A percentile compares a stretch with the other conserved stretches of the same genome.
phyloP scores from a whole-genome alignment of 2,113 vertebrate genomes.

The Chionodraco myersi region DNA sequence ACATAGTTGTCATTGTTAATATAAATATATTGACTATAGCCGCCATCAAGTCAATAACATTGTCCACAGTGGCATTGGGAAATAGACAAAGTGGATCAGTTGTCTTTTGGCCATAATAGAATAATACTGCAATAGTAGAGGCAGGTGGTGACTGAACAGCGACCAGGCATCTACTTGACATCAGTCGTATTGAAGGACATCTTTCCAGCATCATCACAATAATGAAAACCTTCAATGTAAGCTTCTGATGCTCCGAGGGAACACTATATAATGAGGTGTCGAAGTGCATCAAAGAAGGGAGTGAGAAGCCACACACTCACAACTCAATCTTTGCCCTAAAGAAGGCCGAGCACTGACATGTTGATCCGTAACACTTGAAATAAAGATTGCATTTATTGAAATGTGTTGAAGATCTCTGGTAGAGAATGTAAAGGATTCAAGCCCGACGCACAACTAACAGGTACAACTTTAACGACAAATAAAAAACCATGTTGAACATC shows the following conservation, averaged over 20 bases:
- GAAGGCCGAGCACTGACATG: not conserved
- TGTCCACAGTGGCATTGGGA: not conserved
- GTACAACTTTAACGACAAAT: no score
- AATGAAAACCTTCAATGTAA: not conserved
- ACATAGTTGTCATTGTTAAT: not conserved
- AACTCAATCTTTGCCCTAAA: not conserved
- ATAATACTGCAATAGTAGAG: not conserved
- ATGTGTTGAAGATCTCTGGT: not conserved
- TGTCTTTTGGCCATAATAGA: not conserved
- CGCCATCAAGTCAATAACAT: not conserved
- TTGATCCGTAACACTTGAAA: not conserved
- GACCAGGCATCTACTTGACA: not conserved
- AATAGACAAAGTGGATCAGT: no score
- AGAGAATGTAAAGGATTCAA: no score
- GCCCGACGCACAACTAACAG: no score
- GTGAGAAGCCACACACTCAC: not conserved
- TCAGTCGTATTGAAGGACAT: not conserved
- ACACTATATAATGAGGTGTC: not conserved
- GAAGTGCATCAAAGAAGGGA: constrained; percentile 5
- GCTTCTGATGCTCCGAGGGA: constrained; percentile 5
- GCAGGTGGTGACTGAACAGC: not conserved
- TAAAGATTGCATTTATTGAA: not conserved
- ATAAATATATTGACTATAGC: not conserved
- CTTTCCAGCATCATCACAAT: not conserved
- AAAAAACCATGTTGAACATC: no score